A percentile compares a stretch with the other conserved stretches of the same genome.
Evolutionary conservation across 1,140 invertebrate species (phyloP).

Genomic region (Whitmania pigra): DNA sequence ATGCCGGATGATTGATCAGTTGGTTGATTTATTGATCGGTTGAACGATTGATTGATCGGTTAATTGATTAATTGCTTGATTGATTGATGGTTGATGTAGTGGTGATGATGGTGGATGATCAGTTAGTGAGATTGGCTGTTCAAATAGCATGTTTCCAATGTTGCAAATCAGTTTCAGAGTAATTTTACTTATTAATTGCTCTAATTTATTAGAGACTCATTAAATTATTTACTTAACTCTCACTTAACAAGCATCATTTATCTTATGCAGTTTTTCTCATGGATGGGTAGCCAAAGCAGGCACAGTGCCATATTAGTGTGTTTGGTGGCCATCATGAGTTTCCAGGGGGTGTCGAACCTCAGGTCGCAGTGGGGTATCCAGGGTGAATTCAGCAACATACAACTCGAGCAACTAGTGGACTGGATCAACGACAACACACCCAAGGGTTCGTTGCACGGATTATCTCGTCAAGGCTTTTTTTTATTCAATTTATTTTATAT

Average conservation of each 20-base stretch:
- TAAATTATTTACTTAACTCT: too few relatives aligned
- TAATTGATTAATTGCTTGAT: too few relatives aligned
- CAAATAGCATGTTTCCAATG: too few relatives aligned
- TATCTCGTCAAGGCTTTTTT: not conserved
- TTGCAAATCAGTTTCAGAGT: too few relatives aligned
- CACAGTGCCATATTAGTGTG: slow-evolving; percentile 40
- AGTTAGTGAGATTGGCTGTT: too few relatives aligned
- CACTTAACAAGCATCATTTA: not conserved
- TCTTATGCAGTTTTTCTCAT: slow-evolving; percentile 33
- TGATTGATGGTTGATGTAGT: too few relatives aligned
- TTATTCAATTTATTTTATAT: slow-evolving; percentile 18
- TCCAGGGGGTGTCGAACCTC: slow-evolving; percentile 44
- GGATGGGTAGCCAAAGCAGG: slow-evolving; percentile 30
- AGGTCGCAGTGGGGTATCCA: slow-evolving; percentile 43
- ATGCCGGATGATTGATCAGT: slow-evolving; percentile 36
- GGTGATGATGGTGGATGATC: too few relatives aligned
- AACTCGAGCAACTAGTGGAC: slow-evolving; percentile 58
- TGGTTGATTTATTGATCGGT: not conserved
- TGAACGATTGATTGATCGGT: too few relatives aligned
- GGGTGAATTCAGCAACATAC: slow-evolving; percentile 42
- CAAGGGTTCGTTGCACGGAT: slow-evolving; percentile 32
- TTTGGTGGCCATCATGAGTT: slow-evolving; percentile 43
- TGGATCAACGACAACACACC: slow-evolving; percentile 57
- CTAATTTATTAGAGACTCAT: too few relatives aligned
- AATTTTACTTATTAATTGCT: too few relatives aligned